Base-by-base conservation (phyloP, 2,888 invertebrate genomes). In the Nemotelus nigrinus region DNA sequence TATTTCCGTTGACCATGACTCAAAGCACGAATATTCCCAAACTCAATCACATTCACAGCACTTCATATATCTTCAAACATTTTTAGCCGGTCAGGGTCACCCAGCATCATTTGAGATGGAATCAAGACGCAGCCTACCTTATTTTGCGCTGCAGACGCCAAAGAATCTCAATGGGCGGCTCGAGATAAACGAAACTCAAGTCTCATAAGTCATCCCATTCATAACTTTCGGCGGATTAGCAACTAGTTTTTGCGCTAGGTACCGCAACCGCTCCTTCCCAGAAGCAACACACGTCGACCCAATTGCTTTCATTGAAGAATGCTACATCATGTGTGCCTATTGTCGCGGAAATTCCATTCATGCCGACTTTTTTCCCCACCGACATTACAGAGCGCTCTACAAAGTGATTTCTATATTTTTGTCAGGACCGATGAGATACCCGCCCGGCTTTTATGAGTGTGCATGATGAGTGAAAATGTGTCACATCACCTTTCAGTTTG, bases 291-390 rank as follows among this genome's bases (percentile, higher is more conserved):
- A 8, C 50, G 25, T 43, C 5, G n/a, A 71, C 2, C 10, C 25
- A 55, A 43, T 47, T 71, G 55, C 71, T 57, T 71, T 71, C 43
- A 71, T 25, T 25, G 25, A 25, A 25, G 25, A 25, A 53, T 8
- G 57, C 57, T 71, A 3, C 57, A 43, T 44, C 55, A n/a, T 53
- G 1, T 5, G 53, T 55, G 71, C 8, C 53, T 71, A 43, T 55
- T n/a, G 57, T 43, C 55, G 44, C 71, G 71, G 71, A 71, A 71
- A 71, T 71, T 57, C 71, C 71, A 71, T 55, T 71, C 71, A 71
- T 55, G 25, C 44, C 43, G 2, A 43, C 8, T 41, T 63, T 25
- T 25, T 25, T 25, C 25, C 25, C 25, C 25, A 25, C 25, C 25
- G 25, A 25, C 25, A 25, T 25, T 25, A 25, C 25, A 1, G 25